Base-by-base conservation (phyloP, 2,113 vertebrate species). In the Phrynocephalus versicolor region DNA sequence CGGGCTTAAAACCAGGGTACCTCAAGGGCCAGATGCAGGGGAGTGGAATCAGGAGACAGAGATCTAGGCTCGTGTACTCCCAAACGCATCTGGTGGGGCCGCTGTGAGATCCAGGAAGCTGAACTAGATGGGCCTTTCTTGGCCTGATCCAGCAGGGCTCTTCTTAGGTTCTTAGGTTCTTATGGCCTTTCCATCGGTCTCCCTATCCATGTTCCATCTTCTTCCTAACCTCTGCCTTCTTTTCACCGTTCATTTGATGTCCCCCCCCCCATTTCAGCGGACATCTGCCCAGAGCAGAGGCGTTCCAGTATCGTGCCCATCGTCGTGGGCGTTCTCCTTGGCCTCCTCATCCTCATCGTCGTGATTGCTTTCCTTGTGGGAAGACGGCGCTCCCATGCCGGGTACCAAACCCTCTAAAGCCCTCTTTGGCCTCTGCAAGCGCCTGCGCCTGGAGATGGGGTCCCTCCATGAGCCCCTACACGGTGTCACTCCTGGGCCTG, bases 341-440 rank as follows among this genome's bases (percentile, higher is more conserved):
- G 97, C 23, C 84, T 97, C 83, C 96, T 98, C 81, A 95, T 98
- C 19, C 0, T 96, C 67, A 87, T 97, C 2, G 96, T 98, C 82
- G 65, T 98, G 7, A 25, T 97, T 14, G 96, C 90, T 51, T 97
- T 97, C 90, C 71, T 96, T 3, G 30, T 97, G 30, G 84, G 94
- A 73, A 95, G 96, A 62, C 94, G 73, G 72, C 93, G 13, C 81
- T 95, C 94, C 80, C 91, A 85, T 2, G 60, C 90, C 0, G 92
- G 96, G 2, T 98, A 98, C 93, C 97, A 98, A 95, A 84, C 97
- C 13, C 95, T 98, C 72, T 98, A 87, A 97, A 13, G 41, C 7
- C 19, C 19, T n/a, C 57, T 8, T 12, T 62, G 19, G 18, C 15
- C 1, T 39, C 27, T 21, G 18, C 45, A 51, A 6, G 45, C 45